Evolutionary conservation across 2,888 invertebrate species (phyloP).

Genomic region (Zeuzera pyrina): DNA sequence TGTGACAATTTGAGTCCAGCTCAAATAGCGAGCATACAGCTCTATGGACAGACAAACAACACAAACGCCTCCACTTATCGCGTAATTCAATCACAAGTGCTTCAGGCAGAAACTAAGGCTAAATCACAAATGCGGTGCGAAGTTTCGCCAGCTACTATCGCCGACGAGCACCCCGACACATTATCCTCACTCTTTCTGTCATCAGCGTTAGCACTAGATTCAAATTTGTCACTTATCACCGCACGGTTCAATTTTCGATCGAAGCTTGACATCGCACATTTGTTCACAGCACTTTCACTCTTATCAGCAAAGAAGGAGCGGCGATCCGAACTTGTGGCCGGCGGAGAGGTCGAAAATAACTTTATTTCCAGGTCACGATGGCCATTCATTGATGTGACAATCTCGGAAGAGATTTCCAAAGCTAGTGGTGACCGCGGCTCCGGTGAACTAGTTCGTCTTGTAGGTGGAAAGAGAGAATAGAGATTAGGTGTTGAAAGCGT

Average conservation of each 20-base stretch:
- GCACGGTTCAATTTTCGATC: slow-evolving; percentile 59
- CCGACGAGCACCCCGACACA: slow-evolving; percentile 44
- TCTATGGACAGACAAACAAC: slow-evolving; percentile 41
- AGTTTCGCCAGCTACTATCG: slow-evolving; percentile 36
- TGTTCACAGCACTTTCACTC: slow-evolving; percentile 66
- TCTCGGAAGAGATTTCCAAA: slow-evolving; percentile 83
- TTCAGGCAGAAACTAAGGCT: slow-evolving; percentile 69
- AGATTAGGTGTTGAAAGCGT: slow-evolving; percentile 58
- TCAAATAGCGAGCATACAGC: slow-evolving; percentile 63
- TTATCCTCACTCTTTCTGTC: slow-evolving; percentile 49
- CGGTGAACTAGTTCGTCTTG: slow-evolving; percentile 50
- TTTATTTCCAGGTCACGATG: slow-evolving; percentile 86
- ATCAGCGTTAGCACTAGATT: slow-evolving; percentile 43
- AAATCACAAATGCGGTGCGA: slow-evolving; percentile 68
- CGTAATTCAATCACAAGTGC: slow-evolving; percentile 46
- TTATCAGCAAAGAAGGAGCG: slow-evolving; percentile 64
- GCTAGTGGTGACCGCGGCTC: slow-evolving; percentile 58
- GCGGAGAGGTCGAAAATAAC: slow-evolving; percentile 78
- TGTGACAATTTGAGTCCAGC: slow-evolving; percentile 68
- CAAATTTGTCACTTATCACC: slow-evolving; percentile 50
- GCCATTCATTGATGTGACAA: slow-evolving; percentile 83
- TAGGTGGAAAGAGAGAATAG: slow-evolving; percentile 62
- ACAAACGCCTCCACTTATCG: slow-evolving; percentile 39
- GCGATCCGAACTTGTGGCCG: slow-evolving; percentile 56
- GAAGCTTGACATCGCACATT: slow-evolving; percentile 46